These are phyloP conservation scores for Choloepus didactylus DNA, from an alignment of 2,797 vertebrate species.

Conservation along the genomic window DNA sequence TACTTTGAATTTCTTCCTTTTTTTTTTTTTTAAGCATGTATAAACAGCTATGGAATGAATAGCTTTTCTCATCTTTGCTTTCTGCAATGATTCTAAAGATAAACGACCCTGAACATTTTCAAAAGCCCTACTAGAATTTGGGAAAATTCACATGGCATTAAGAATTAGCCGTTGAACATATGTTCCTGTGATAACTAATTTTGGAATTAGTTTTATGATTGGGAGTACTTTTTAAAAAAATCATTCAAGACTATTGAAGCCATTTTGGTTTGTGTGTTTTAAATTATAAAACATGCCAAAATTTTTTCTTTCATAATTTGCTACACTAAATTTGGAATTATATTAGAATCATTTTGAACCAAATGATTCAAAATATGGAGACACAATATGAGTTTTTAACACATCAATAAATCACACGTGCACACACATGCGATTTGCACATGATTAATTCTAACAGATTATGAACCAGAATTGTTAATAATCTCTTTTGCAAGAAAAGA, in stretches of 20 bases:
- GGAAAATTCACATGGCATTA: constrained; percentile 54
- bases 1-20: background rate
- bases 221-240: constrained; percentile 25
- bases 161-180: constrained; percentile 50
- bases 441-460: background rate
- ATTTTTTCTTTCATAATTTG: background rate
- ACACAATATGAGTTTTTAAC: background rate
- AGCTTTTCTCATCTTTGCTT: background rate
- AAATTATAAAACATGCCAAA: constrained; percentile 24
- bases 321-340: no score
- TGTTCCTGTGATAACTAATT: constrained; percentile 34
- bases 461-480: background rate
- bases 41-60: background rate
- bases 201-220: constrained; percentile 33
- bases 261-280: background rate
- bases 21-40: background rate
- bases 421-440: background rate
- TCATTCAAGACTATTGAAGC: background rate
- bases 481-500: background rate
- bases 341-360: no score
- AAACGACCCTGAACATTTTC: constrained; percentile 43
- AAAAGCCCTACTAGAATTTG: constrained; percentile 49
- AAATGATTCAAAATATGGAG: constrained; percentile 42
- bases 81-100: constrained; percentile 11
- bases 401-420: background rate